phyloP scores from a whole-genome alignment of 2,888 invertebrate species.

The Tetramorium bicarinatum region DNA sequence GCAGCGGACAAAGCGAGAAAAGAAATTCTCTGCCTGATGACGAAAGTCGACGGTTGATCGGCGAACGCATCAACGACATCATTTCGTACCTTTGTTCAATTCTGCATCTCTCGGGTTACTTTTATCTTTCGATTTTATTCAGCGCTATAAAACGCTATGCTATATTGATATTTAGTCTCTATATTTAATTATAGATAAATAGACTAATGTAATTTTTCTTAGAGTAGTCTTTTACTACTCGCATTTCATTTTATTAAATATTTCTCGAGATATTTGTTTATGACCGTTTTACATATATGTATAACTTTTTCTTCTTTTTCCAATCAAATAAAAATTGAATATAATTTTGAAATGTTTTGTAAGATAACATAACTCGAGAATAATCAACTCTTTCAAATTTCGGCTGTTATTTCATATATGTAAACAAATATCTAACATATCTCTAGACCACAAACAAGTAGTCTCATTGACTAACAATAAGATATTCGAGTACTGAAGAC shows the following conservation, averaged over 20 bases:
- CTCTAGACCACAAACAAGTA: too few species aligned
- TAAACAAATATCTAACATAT: too few species aligned
- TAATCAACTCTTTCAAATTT: too few species aligned
- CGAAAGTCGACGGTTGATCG: constrained; percentile 41
- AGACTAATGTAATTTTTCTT: not conserved
- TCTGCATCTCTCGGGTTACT: not conserved
- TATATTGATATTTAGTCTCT: not conserved
- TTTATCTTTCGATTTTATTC: not conserved
- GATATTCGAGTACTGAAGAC: too few species aligned
- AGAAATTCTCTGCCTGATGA: constrained; percentile 53
- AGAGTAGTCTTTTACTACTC: not conserved
- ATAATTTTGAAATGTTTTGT: too few species aligned
- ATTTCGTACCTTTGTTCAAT: not conserved
- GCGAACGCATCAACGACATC: constrained; percentile 35
- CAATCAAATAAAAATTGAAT: too few species aligned
- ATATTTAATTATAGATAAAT: not conserved
- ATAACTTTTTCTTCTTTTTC: too few species aligned
- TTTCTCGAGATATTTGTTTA: not conserved
- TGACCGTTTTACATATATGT: too few species aligned
- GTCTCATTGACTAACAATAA: too few species aligned
- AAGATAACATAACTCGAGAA: too few species aligned
- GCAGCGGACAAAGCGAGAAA: constrained; percentile 66
- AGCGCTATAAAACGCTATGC: not conserved
- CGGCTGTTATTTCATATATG: too few species aligned
- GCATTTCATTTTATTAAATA: not conserved